Evolutionary conservation across 2,113 vertebrate genomes (phyloP).

Genomic region (Bubo bubo): DNA sequence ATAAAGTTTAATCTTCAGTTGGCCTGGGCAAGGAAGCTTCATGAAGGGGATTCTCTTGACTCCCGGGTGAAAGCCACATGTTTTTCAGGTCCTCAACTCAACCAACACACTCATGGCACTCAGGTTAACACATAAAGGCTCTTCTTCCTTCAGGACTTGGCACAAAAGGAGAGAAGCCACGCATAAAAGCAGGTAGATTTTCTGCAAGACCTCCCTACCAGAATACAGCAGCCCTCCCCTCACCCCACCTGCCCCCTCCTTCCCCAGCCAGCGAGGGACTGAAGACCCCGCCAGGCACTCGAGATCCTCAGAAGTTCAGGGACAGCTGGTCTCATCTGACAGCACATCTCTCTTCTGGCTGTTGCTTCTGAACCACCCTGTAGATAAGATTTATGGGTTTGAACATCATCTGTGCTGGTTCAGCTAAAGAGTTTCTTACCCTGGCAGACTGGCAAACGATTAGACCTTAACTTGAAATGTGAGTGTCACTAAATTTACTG

Average conservation of each 20-base stretch:
- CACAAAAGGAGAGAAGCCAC: neutral
- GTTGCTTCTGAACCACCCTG: neutral
- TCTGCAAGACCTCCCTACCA: neutral
- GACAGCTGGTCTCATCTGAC: neutral
- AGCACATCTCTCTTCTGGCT: neutral
- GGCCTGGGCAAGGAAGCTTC: neutral
- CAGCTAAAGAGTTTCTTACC: neutral
- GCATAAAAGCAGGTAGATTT: neutral
- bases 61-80: neutral
- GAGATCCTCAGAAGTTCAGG: neutral
- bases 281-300: neutral
- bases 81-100: neutral
- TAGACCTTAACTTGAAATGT: conserved; percentile 24
- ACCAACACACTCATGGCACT: rapidly evolving
- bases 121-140: neutral
- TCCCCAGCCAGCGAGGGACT: neutral
- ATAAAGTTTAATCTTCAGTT: neutral
- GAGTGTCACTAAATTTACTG: neutral
- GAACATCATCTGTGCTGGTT: conserved; percentile 4
- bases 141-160: neutral
- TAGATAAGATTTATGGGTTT: conserved; percentile 21
- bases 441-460: neutral
- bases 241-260: neutral
- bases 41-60: neutral
- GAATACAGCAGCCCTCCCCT: neutral